A percentile compares a stretch with the other conserved stretches of the same genome.
Evolutionary conservation across 2,113 vertebrate genomes (phyloP).

Genomic region (Lucifuga dentata): DNA sequence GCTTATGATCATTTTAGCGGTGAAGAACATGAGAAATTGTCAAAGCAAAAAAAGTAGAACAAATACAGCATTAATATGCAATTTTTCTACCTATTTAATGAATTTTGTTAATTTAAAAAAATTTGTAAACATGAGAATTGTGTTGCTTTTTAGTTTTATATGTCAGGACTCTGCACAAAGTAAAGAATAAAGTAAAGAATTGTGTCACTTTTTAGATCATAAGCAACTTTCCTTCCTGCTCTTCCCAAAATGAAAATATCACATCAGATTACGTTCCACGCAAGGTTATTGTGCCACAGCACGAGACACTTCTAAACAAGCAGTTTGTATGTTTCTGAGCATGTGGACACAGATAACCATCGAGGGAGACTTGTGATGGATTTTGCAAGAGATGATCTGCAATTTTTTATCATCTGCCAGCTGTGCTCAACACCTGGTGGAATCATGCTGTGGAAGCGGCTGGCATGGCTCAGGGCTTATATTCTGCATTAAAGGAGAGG

Average conservation of each 20-base stretch:
- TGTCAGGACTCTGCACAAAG: not conserved
- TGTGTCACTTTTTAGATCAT: not conserved
- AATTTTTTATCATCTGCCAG: slow-evolving; percentile 48
- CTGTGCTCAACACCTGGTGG: slow-evolving; percentile 68
- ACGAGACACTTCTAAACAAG: slow-evolving; percentile 44
- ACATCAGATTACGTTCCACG: slow-evolving; percentile 26
- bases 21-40: no score
- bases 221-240: not conserved
- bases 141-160: slow-evolving; percentile 63
- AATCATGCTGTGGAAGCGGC: slow-evolving; percentile 47
- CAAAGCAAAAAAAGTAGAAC: no score
- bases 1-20: no score
- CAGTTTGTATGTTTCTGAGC: slow-evolving; percentile 36
- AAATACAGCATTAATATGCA: no score
- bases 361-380: slow-evolving; percentile 37
- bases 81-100: slow-evolving; percentile 50
- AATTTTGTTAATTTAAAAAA: no score
- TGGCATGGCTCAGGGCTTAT: slow-evolving; percentile 24
- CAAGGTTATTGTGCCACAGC: slow-evolving; percentile 27
- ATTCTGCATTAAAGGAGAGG: slow-evolving; percentile 4
- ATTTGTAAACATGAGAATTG: no score
- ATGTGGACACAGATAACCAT: slow-evolving; percentile 37
- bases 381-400: slow-evolving; percentile 44
- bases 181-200: slow-evolving; percentile 42
- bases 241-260: slow-evolving; percentile 27